Base-by-base conservation (phyloP, 2,888 invertebrate species). In the Nymphalis c-album region DNA sequence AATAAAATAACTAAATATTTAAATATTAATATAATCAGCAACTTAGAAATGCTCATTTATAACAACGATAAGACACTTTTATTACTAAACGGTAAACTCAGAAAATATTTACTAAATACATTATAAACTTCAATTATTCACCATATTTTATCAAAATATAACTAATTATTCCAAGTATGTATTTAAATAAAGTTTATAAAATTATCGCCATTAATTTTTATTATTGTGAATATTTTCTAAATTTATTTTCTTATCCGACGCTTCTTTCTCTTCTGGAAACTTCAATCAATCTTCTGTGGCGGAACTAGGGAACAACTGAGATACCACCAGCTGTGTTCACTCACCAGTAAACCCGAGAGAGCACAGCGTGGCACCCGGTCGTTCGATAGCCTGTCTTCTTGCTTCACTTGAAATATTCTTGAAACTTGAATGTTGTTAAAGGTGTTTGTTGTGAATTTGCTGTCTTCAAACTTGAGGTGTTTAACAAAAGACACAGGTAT, bases 251-350 rank as follows among this genome's bases (percentile, higher is more conserved):
- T 22, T 18, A n/a, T 48, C 0, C 13, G 17, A 48, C 48, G 48
- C n/a, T 18, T 16, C 50, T 18, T 26, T 48, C 40, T 20, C 17
- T 16, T 50, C 18, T 13, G 31, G 46, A 31, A 13, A 35, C 17
- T 7, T 60, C 18, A 17, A 1, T 22, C 1, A 16, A 7, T 59
- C 31, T 68, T 62, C 47, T 13, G 69, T 69, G 80, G 85, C 80
- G 82, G 87, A 86, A 90, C 93, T 92, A 93, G 85, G 90, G 92
- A 94, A 94, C 93, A 93, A 97, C 97, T 97, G 97, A 97, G 97
- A 97, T 97, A 98, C 97, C 97, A 97, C 97, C 97, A 97, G 97
- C 97, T 98, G 97, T 97, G 97, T 98, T 98, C 97, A 97, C 97
- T 96, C 94, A 93, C 92, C 88, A 91, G 89, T 76, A 82, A 90